Evolutionary conservation across 1,140 invertebrate species (phyloP).

Genomic region (Capitella teleta): DNA sequence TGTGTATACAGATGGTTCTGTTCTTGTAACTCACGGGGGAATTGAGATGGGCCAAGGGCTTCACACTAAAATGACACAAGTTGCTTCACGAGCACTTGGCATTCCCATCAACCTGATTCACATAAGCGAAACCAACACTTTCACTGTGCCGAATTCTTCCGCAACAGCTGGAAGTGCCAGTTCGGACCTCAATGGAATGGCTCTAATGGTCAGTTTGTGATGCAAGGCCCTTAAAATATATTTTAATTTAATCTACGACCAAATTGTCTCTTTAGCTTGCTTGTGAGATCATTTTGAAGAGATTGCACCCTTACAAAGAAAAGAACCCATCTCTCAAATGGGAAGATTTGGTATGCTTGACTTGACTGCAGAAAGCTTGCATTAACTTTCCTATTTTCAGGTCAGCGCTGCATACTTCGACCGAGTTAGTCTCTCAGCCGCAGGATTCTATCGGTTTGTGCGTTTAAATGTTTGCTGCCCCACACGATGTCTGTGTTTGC

Average conservation of each 20-base stretch:
- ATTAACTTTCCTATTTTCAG: too few species aligned
- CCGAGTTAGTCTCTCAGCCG: slow-evolving; percentile 68
- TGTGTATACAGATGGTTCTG: slow-evolving; percentile 80
- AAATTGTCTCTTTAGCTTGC: too few species aligned
- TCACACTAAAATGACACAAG: slow-evolving; percentile 89
- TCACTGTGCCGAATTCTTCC: slow-evolving; percentile 89
- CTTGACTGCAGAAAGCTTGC: too few species aligned
- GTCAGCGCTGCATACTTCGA: slow-evolving; percentile 59
- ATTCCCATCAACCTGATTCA: too few species aligned
- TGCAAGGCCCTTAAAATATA: too few species aligned
- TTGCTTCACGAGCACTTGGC: too few species aligned
- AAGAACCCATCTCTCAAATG: slow-evolving; percentile 8
- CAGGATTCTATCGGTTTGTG: slow-evolving; percentile 59
- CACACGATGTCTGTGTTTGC: neutral
- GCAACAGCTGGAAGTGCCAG: slow-evolving; percentile 81
- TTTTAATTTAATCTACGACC: too few species aligned
- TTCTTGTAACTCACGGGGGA: slow-evolving; percentile 79
- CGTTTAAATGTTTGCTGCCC: neutral
- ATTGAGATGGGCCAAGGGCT: slow-evolving; percentile 93
- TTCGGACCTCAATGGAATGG: slow-evolving; percentile 92
- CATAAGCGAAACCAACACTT: slow-evolving; percentile 77
- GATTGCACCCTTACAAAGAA: slow-evolving; percentile 2
- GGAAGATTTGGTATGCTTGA: slow-evolving; percentile 6
- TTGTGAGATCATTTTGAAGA: slow-evolving; percentile 5
- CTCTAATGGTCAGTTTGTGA: slow-evolving; percentile 68